Percentiles rank a stretch among this genome's conserved stretches.
Conservation (phyloP, 2,113 vertebrate species). For the Cyphomyrus discorhynchus region DNA sequence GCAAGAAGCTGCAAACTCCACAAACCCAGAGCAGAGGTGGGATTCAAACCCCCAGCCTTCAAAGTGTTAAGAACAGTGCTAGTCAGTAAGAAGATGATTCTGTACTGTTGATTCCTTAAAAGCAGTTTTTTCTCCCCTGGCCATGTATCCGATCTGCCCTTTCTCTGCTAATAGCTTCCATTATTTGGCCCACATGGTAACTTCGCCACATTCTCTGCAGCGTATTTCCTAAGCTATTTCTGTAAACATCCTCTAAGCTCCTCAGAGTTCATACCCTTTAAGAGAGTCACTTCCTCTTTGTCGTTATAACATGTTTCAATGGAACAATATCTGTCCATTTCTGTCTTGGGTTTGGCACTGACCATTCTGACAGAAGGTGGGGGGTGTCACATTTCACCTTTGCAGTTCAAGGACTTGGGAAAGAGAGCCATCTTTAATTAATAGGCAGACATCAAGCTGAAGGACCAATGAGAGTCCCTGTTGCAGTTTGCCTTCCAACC, state of each 20-base stretch:
- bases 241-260: background rate
- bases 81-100: background rate
- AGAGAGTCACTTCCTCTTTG: background rate
- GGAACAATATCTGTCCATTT: background rate
- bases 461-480: background rate
- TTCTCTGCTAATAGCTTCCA: background rate
- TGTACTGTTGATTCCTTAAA: background rate
- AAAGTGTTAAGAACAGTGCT: background rate
- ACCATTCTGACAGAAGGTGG: background rate
- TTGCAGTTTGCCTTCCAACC: background rate
- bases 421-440: constrained; percentile 14
- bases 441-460: background rate
- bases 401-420: background rate
- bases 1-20: background rate
- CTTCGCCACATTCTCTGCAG: background rate
- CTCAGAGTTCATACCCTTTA: background rate
- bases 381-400: background rate
- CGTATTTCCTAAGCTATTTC: background rate
- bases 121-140: background rate
- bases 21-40: background rate
- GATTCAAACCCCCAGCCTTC: background rate
- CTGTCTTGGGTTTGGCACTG: background rate
- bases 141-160: background rate
- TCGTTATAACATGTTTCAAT: background rate
- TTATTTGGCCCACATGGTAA: background rate